Evolutionary conservation across 1,140 invertebrate species (phyloP).

Genomic region (Drosophila willistoni): DNA sequence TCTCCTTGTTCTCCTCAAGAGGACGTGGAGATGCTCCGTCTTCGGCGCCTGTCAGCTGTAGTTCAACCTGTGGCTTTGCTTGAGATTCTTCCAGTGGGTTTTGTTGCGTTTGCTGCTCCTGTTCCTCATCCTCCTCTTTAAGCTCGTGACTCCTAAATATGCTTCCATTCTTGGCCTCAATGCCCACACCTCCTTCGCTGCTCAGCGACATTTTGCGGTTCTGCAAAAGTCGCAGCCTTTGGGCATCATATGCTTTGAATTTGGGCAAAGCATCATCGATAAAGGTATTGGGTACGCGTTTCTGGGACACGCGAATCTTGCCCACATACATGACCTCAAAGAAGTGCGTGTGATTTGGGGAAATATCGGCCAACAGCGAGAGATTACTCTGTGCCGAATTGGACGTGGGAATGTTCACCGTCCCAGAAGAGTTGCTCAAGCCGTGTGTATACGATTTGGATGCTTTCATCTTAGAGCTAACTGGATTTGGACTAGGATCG

Average conservation of each 20-base stretch:
- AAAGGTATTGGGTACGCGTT: slow-evolving; percentile 93
- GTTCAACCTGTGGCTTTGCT: slow-evolving; percentile 38
- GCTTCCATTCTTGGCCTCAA: slow-evolving; percentile 55
- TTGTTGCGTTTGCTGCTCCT: slow-evolving; percentile 36
- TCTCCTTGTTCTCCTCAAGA: slow-evolving; percentile 71
- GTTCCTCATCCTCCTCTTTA: slow-evolving; percentile 74
- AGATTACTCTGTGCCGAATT: slow-evolving; percentile 79
- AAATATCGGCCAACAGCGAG: slow-evolving; percentile 90
- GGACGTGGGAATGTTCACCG: slow-evolving; percentile 79
- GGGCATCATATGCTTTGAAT: slow-evolving; percentile 91
- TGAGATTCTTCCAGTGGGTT: slow-evolving; percentile 7
- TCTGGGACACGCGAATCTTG: slow-evolving; percentile 92
- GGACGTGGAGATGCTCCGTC: slow-evolving; percentile 54
- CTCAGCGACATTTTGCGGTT: slow-evolving; percentile 79
- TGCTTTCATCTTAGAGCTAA: slow-evolving; percentile 79
- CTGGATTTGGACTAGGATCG: slow-evolving; percentile 78
- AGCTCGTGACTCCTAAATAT: slow-evolving; percentile 65
- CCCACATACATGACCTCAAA: slow-evolving; percentile 95
- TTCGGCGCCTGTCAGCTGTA: slow-evolving; percentile 58
- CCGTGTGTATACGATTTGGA: slow-evolving; percentile 82
- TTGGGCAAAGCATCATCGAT: slow-evolving; percentile 95
- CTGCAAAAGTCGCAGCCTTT: slow-evolving; percentile 86
- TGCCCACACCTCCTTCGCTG: slow-evolving; percentile 67
- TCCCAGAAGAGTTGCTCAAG: slow-evolving; percentile 78
- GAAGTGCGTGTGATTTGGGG: slow-evolving; percentile 92